Conservation (phyloP, 2,113 vertebrate genomes). For the Anolis carolinensis region DNA sequence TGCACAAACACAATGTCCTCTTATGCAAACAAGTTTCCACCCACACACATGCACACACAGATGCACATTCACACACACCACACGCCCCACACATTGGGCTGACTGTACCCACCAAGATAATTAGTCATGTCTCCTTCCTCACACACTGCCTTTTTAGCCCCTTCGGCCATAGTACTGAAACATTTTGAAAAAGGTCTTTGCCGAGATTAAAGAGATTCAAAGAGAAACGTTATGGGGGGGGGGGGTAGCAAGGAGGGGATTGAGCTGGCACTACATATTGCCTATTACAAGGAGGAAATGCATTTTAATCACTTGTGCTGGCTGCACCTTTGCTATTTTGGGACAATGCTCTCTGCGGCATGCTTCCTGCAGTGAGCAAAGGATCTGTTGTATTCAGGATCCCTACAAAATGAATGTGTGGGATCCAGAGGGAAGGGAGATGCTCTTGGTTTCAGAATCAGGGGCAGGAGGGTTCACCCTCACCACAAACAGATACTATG, state of each 20-base stretch:
- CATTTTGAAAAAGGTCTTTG: not conserved
- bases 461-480: not conserved
- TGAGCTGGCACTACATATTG: accelerated
- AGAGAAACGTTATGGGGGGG: not conserved
- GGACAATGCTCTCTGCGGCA: constrained; percentile 15
- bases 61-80: not conserved
- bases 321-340: constrained; percentile 37
- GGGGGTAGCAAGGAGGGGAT: accelerated
- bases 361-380: constrained; percentile 22
- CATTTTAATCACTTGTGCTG: constrained; percentile 17
- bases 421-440: not conserved
- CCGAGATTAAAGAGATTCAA: not conserved
- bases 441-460: not conserved
- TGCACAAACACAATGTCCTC: not conserved
- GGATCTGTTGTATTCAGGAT: not conserved
- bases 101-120: not conserved
- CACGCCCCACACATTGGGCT: not conserved
- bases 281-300: constrained; percentile 39
- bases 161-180: not conserved
- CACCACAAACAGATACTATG: not conserved
- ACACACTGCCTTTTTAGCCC: not conserved
- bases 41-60: not conserved
- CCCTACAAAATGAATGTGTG: not conserved
- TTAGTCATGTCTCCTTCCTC: accelerated
- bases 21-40: constrained; percentile 15